These are phyloP conservation scores for Limonius californicus DNA, from an alignment of 1,140 invertebrate species.

Conservation along the genomic window DNA sequence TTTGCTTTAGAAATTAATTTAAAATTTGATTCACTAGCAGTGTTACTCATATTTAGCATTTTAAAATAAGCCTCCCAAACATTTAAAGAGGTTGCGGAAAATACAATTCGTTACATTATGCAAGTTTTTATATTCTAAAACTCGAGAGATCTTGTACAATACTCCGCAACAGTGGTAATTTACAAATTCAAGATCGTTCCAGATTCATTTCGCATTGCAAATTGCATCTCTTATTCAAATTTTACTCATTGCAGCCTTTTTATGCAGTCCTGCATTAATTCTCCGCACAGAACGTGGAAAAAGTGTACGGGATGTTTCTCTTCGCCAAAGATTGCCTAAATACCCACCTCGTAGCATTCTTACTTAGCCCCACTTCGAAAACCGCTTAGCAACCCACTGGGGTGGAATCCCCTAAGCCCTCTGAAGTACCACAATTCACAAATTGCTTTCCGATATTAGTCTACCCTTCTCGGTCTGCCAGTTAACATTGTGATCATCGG, in stretches of 20 bases:
- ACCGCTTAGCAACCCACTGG: constrained; percentile 23
- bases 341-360: background rate
- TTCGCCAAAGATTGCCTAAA: background rate
- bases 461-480: constrained; percentile 21
- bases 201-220: constrained; percentile 1
- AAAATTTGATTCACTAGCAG: too few species aligned
- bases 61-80: too few species aligned
- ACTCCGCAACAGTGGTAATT: background rate
- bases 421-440: constrained; percentile 42
- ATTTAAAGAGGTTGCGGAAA: background rate
- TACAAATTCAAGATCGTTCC: constrained; percentile 2
- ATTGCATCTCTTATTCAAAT: background rate
- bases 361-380: constrained; percentile 4
- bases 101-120: background rate
- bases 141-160: background rate
- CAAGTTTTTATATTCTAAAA: background rate
- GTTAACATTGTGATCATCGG: constrained; percentile 21
- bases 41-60: too few species aligned
- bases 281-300: background rate
- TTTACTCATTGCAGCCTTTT: background rate
- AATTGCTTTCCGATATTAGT: constrained; percentile 44
- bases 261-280: background rate
- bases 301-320: background rate
- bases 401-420: constrained; percentile 34
- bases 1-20: too few species aligned